These are phyloP conservation scores for Melanerpes aurifrons DNA, from an alignment of 2,113 vertebrate species.

Conservation along the genomic window DNA sequence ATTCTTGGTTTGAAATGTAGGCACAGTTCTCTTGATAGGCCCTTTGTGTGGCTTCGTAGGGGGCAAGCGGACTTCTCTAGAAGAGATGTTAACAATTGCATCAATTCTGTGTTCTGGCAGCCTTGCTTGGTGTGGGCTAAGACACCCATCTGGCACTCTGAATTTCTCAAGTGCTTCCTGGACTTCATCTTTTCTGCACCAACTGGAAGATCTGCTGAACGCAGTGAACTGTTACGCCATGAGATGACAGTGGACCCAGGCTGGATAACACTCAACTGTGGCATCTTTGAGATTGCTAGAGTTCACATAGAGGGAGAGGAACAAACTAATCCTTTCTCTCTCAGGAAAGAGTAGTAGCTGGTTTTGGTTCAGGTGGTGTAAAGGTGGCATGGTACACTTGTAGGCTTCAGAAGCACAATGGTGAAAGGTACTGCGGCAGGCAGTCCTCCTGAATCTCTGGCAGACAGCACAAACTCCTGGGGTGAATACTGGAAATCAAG, in stretches of 20 bases:
- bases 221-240: conserved; percentile 55
- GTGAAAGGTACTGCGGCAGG: conserved; percentile 34
- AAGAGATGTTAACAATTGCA: conserved; percentile 13
- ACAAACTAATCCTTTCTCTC: conserved; percentile 37
- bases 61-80: neutral
- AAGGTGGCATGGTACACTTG: conserved; percentile 17
- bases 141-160: neutral
- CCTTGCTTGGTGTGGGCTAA: conserved; percentile 44
- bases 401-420: conserved; percentile 27
- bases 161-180: conserved; percentile 35
- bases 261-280: neutral
- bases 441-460: conserved; percentile 44
- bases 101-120: conserved; percentile 68
- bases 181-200: conserved; percentile 6
- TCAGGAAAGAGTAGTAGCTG: conserved; percentile 68
- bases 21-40: neutral
- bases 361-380: conserved; percentile 50
- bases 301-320: conserved; percentile 63
- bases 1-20: neutral
- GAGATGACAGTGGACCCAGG: conserved; percentile 60
- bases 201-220: neutral
- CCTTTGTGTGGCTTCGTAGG: neutral
- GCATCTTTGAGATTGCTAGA: conserved; percentile 16
- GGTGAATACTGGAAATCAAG: conserved; percentile 70
- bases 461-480: conserved; percentile 57